phyloP scores from a whole-genome alignment of 2,797 vertebrate species.

The Myotis myotis region DNA sequence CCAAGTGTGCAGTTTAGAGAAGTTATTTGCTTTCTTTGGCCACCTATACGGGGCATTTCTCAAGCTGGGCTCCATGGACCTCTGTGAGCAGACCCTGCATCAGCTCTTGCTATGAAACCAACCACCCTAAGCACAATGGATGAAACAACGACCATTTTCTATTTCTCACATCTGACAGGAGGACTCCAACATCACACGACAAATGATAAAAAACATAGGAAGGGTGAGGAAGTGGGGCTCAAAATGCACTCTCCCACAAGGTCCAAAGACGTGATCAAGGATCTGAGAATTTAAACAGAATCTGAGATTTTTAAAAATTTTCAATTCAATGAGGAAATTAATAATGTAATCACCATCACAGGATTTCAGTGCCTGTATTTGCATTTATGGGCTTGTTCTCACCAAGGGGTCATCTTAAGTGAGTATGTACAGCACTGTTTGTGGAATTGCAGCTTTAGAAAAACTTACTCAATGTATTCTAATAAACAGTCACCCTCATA shows the following conservation, averaged over 20 bases:
- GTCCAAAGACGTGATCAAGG: background rate
- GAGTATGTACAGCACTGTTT: background rate
- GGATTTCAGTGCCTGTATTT: background rate
- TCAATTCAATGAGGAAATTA: constrained; percentile 8
- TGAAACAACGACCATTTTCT: background rate
- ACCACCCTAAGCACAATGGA: background rate
- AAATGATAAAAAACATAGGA: background rate
- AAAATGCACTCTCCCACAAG: background rate
- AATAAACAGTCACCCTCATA: background rate
- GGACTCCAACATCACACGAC: background rate
- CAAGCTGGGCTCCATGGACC: background rate
- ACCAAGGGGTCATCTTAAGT: background rate
- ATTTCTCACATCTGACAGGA: background rate
- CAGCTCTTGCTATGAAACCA: background rate
- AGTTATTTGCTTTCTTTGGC: constrained; percentile 51
- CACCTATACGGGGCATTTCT: background rate
- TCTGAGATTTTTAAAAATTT: background rate
- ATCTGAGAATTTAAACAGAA: background rate
- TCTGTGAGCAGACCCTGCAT: background rate
- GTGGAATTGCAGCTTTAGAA: background rate
- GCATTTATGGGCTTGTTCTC: background rate
- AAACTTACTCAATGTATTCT: background rate
- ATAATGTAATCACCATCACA: background rate
- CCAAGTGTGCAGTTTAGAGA: background rate
- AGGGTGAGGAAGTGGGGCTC: background rate